phyloP scores from a whole-genome alignment of 2,888 invertebrate genomes.

The Rotaria magnacalcarata region DNA sequence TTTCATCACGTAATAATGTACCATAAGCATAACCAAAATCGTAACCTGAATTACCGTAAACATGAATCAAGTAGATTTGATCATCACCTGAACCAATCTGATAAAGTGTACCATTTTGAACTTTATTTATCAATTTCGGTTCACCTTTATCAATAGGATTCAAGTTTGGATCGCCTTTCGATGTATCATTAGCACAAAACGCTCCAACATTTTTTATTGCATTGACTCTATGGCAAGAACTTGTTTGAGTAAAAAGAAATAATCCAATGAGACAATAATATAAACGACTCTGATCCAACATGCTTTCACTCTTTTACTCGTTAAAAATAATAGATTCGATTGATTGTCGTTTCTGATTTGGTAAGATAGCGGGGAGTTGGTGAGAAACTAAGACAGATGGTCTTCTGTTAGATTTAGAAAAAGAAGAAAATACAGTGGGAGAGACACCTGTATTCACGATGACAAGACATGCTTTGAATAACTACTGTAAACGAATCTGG shows the following conservation, averaged over 20 bases:
- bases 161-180: conserved; percentile 40
- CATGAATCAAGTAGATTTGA: conserved; percentile 38
- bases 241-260: not conserved
- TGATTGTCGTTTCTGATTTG: not conserved
- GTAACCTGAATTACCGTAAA: conserved; percentile 42
- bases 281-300: not conserved
- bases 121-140: conserved; percentile 37
- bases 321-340: not conserved
- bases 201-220: not conserved
- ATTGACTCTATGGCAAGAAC: not conserved
- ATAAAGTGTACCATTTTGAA: conserved; percentile 45
- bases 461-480: not conserved
- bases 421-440: not conserved
- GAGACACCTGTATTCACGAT: too few relatives aligned
- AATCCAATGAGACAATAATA: not conserved
- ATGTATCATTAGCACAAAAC: conserved; percentile 30
- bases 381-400: not conserved
- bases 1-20: conserved; percentile 37
- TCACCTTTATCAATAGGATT: conserved; percentile 37
- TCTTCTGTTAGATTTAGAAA: not conserved
- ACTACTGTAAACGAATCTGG: too few relatives aligned
- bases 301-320: not conserved
- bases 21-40: conserved; percentile 46
- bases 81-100: conserved; percentile 45
- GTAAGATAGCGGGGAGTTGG: not conserved